Evolutionary conservation across 2,113 vertebrate species (phyloP), one percentile per base, ranked within the genome.

Genomic region (Athene noctua): DNA sequence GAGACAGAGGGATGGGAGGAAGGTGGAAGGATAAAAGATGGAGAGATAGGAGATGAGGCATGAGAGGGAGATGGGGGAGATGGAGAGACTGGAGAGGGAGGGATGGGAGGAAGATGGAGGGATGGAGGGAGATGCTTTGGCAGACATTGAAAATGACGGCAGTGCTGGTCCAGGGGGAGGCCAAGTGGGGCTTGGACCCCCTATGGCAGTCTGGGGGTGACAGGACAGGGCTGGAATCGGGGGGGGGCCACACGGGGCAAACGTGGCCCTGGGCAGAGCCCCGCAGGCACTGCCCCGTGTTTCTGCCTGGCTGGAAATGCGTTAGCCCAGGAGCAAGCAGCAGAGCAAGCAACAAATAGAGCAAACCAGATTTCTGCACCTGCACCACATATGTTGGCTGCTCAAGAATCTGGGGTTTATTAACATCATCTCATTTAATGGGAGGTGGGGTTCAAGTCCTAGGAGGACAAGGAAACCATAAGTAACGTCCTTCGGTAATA

Each of bases 301-400:
- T 78, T 57, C 85, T 96, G 81, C 30, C 62, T 51, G 0, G 0
- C 6, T 58, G 80, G 61, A 49, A 61, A 40, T 1, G 1, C 58
- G 13, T 65, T 19, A 49, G 51, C 32, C 36, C 52, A 16, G 82
- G 30, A 80, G 25, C 49, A n/a, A 88, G 66, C 5, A 66, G 57
- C 47, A 59, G 55, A 65, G 34, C 44, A 44, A 59, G 70, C 81
- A 62, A 20, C 23, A 73, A 86, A 70, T 3, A 38, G 17, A 86
- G 36, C 36, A 73, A 68, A 83, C 16, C 5, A 30, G 49, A 46
- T 66, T 75, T 21, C 70, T 75, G 63, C 49, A 55, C n/a, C 62
- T 47, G 21, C 82, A 70, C 25, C 38, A 11, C 0, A 0, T 2
- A 5, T 6, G 10, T 29, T 42, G 36, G 27, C 42, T 73, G 40